These are phyloP conservation scores for Hippocampus guttulatus DNA, from an alignment of 2,113 vertebrate genomes.

Conservation along the genomic window DNA sequence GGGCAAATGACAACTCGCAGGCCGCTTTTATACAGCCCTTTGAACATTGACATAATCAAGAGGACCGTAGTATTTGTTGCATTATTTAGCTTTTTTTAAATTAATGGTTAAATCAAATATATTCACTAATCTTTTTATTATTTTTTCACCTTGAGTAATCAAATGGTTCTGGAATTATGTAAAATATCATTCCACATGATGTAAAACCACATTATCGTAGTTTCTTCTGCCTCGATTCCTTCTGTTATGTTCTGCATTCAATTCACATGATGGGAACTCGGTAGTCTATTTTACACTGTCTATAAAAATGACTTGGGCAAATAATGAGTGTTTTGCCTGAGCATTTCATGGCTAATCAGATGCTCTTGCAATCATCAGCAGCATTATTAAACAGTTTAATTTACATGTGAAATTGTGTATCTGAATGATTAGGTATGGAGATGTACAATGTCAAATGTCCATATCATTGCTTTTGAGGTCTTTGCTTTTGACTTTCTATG, in stretches of 20 bases:
- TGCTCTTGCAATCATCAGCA: not conserved
- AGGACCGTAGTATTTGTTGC: not conserved
- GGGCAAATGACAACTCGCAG: too few species aligned
- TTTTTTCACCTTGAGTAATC: too few species aligned
- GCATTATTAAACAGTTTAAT: not conserved
- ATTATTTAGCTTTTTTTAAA: not conserved
- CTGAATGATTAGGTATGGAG: not conserved
- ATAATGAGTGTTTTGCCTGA: constrained; percentile 8
- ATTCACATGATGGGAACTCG: constrained; percentile 1
- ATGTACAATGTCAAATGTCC: not conserved
- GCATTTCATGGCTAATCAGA: constrained; percentile 12
- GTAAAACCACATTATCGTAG: not conserved
- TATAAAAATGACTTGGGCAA: constrained; percentile 11
- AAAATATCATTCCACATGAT: constrained; percentile 6
- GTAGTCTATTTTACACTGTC: constrained; percentile 4
- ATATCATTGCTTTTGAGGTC: not conserved
- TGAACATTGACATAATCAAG: not conserved
- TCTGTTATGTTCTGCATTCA: not conserved
- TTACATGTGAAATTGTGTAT: constrained; percentile 1
- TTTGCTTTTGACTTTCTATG: constrained; percentile 21
- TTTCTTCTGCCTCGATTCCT: not conserved
- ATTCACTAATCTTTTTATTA: too few species aligned
- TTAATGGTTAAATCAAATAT: not conserved
- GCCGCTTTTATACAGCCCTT: too few species aligned
- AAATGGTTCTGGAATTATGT: constrained; percentile 16